Base-by-base conservation (phyloP, 2,888 invertebrate genomes). In the Hypercompe scribonia region DNA sequence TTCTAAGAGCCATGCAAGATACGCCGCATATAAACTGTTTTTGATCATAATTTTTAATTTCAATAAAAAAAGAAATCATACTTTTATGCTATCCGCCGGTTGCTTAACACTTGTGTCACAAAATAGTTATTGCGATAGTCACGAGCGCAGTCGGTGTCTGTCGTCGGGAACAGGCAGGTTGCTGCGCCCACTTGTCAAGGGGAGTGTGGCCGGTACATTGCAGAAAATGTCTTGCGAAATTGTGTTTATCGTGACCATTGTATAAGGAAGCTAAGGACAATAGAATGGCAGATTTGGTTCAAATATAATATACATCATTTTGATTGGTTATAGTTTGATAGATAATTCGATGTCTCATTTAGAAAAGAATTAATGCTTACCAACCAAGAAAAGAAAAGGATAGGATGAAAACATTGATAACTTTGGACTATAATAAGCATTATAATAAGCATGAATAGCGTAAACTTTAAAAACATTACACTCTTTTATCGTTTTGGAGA, bases 161-260 rank as follows among this genome's bases (percentile, higher is more conserved):
- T 88, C 87, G 86, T 71, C 86, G 78, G 88, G 87, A 87, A 80
- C 75, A 61, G 73, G 72, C 84, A 87, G 78, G 84, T 85, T 86
- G 85, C 82, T 79, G 81, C 85, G 88, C 90, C 92, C 91, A 90
- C 90, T 90, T 89, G 90, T 84, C 83, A 82, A 79, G 81, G 83
- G 82, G 85, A 85, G 83, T 83, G 85, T 50, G 46, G 50, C 65
- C 68, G 39, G 58, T 36, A 28, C 58, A 67, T 42, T 72, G 72
- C 83, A 81, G 81, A 75, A 81, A 85, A 85, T 81, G 78, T 73
- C 68, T 83, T 76, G 69, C 78, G 83, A 85, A 83, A 83, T 75
- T 65, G 64, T 74, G 76, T 75, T 74, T 78, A 79, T 75, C 72
- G 75, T 81, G 81, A 74, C 79, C 70, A 66, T 31, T 46, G 63